phyloP scores from a whole-genome alignment of 1,140 invertebrate species.

The Halesus radiatus region DNA sequence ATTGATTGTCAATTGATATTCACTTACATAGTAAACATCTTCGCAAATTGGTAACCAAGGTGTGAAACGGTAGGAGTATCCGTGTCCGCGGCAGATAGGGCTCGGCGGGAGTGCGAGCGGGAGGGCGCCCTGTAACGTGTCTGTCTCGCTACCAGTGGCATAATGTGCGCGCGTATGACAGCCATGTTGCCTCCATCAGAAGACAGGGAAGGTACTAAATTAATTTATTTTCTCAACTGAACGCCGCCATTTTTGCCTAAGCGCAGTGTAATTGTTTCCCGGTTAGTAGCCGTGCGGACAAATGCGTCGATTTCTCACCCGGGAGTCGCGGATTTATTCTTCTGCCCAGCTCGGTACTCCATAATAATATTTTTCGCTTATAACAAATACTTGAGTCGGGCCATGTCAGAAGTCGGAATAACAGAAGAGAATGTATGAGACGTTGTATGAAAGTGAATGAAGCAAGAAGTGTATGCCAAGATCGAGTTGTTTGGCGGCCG shows the following conservation, averaged over 20 bases:
- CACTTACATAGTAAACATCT: background rate
- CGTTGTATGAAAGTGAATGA: too few relatives aligned
- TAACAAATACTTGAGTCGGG: too few relatives aligned
- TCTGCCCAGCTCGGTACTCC: too few relatives aligned
- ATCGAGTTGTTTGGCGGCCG: too few relatives aligned
- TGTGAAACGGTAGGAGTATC: background rate
- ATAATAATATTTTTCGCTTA: too few relatives aligned
- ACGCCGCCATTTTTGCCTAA: slow-evolving; percentile 37
- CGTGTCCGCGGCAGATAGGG: too few relatives aligned
- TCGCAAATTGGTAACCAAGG: slow-evolving; percentile 2
- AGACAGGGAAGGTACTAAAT: slow-evolving; percentile 35
- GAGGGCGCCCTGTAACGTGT: background rate
- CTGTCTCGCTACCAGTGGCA: background rate
- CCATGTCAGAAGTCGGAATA: too few relatives aligned
- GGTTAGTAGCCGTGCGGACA: background rate
- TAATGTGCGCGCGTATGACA: slow-evolving; percentile 29
- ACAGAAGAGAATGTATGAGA: too few relatives aligned
- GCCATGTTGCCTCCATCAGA: slow-evolving; percentile 36
- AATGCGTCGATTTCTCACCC: background rate
- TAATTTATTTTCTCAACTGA: slow-evolving; percentile 36
- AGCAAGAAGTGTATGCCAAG: too few relatives aligned
- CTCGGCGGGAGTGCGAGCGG: background rate
- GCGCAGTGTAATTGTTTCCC: background rate
- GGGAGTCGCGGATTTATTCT: too few relatives aligned
- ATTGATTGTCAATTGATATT: slow-evolving; percentile 5